Conservation (phyloP, 2,888 invertebrate genomes). For the Cheilosia impressa region DNA sequence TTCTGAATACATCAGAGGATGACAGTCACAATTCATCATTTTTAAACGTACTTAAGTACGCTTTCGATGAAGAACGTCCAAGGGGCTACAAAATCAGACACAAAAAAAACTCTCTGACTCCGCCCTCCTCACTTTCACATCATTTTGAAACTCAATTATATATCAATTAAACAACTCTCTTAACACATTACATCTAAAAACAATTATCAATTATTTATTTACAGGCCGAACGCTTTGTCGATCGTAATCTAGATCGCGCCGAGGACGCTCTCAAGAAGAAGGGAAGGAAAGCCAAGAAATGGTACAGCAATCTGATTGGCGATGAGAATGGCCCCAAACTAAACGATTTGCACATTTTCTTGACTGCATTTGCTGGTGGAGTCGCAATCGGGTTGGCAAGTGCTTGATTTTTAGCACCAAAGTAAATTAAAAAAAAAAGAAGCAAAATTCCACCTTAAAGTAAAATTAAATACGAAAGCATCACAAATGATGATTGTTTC, state of each 20-base stretch:
- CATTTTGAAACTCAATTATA: no score
- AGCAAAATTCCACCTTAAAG: slow-evolving; percentile 18
- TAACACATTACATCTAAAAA: no score
- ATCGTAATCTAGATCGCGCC: slow-evolving; percentile 92
- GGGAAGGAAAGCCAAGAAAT: slow-evolving; percentile 88
- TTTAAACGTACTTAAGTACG: no score
- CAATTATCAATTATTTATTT: neutral
- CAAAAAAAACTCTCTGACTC: no score
- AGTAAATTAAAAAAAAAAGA: slow-evolving; percentile 21
- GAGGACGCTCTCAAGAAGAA: slow-evolving; percentile 89
- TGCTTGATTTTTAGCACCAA: slow-evolving; percentile 77
- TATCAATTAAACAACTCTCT: no score
- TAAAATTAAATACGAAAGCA: slow-evolving; percentile 14
- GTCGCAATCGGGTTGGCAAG: slow-evolving; percentile 87
- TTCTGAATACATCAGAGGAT: no score
- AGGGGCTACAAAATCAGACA: no score
- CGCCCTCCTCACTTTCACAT: no score
- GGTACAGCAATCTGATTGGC: slow-evolving; percentile 89
- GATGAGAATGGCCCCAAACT: slow-evolving; percentile 87
- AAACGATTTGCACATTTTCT: slow-evolving; percentile 91
- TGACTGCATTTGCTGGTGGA: slow-evolving; percentile 92
- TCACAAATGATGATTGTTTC: slow-evolving; percentile 13
- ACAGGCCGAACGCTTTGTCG: slow-evolving; percentile 92
- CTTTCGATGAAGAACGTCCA: no score
- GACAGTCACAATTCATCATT: no score